These are phyloP conservation scores for Zaprionus tsacasi DNA, from an alignment of 1,140 invertebrate genomes.

Conservation along the genomic window DNA sequence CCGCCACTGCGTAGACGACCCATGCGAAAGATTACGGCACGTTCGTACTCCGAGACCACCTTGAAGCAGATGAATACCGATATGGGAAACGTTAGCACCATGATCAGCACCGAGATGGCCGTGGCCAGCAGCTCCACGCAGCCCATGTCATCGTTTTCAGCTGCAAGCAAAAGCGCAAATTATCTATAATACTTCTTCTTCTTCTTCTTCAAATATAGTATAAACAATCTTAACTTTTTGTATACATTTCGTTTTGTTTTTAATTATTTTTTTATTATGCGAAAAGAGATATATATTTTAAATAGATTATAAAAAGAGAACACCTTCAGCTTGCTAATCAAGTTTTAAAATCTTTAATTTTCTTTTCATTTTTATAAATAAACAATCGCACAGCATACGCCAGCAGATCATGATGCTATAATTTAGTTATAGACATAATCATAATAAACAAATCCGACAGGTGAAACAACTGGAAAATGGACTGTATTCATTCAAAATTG, in stretches of 20 bases:
- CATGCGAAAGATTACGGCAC: conserved; percentile 95
- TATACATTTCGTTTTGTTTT: no score
- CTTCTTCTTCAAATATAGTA: no score
- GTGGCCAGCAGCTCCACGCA: conserved; percentile 93
- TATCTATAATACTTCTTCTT: no score
- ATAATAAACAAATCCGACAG: conserved; percentile 1
- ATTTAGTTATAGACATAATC: conserved; percentile 3
- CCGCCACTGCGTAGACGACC: conserved; percentile 88
- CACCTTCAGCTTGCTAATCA: background rate
- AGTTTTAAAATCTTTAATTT: background rate
- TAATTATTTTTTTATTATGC: no score
- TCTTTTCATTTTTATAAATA: background rate
- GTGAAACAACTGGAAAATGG: background rate
- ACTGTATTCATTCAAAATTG: background rate
- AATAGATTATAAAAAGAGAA: background rate
- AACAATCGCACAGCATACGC: background rate
- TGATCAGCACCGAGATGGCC: conserved; percentile 90
- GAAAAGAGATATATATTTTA: no score
- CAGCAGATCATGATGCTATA: background rate
- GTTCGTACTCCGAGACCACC: conserved; percentile 90
- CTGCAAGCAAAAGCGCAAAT: conserved; percentile 64
- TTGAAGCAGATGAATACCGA: conserved; percentile 94
- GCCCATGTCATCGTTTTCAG: conserved; percentile 86
- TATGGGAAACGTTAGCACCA: conserved; percentile 93
- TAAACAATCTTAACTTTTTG: no score